A percentile compares a stretch with the other conserved stretches of the same genome.
These are phyloP conservation scores for Hemibagrus wyckioides DNA, from an alignment of 2,113 vertebrate genomes.

Conservation along the genomic window DNA sequence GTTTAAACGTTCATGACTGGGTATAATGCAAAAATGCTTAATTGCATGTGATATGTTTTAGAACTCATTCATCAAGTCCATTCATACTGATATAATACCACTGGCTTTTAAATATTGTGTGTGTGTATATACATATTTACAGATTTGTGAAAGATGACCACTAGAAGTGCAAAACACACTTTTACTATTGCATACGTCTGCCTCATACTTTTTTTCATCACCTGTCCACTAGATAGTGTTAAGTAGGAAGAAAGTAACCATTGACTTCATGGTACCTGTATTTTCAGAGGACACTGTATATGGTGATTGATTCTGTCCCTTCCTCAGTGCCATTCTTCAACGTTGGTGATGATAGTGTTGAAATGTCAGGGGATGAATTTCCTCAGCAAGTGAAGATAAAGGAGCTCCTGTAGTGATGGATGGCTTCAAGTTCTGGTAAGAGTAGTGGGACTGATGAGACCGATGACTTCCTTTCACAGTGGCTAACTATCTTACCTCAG, in stretches of 20 bases:
- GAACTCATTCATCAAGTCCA: not conserved
- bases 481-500: not conserved
- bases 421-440: slow-evolving; percentile 50
- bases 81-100: not conserved
- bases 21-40: not conserved
- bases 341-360: slow-evolving; percentile 73
- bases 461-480: not conserved
- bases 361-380: slow-evolving; percentile 75
- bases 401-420: slow-evolving; percentile 63
- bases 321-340: slow-evolving; percentile 66
- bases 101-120: not conserved
- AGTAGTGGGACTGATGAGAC: not conserved
- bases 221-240: not conserved
- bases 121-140: not conserved
- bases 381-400: slow-evolving; percentile 62
- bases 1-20: not conserved
- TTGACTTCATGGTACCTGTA: not conserved
- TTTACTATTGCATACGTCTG: not conserved
- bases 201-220: not conserved
- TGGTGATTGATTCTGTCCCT: slow-evolving; percentile 72
- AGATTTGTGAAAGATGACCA: not conserved
- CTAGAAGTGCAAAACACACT: not conserved
- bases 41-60: not conserved
- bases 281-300: slow-evolving; percentile 59
- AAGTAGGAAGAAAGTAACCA: not conserved